These are phyloP conservation scores for Origma solitaria DNA, from an alignment of 2,113 vertebrate species.

Conservation along the genomic window DNA sequence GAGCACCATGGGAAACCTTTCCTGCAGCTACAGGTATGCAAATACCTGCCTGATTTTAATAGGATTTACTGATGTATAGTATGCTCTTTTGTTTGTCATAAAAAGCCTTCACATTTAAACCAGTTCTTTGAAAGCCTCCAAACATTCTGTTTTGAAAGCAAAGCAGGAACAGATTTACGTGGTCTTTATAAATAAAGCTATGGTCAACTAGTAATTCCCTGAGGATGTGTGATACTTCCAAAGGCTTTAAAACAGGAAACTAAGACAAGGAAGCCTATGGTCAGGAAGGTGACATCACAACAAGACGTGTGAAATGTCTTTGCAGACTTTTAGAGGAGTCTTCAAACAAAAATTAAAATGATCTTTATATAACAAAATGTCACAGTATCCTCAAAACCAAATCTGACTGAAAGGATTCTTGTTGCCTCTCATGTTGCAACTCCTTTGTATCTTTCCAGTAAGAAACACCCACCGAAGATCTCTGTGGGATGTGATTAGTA, in stretches of 20 bases:
- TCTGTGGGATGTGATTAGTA: background rate
- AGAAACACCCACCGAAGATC: background rate
- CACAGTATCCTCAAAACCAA: background rate
- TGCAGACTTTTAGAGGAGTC: background rate
- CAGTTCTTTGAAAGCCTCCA: background rate
- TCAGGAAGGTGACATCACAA: background rate
- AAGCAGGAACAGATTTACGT: background rate
- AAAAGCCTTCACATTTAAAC: background rate
- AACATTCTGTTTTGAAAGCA: background rate
- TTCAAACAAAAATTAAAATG: background rate
- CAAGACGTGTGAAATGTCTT: background rate
- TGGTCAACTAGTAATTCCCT: background rate
- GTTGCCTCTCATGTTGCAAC: rapidly evolving
- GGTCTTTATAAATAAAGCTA: background rate
- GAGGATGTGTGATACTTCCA: background rate
- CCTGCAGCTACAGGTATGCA: background rate
- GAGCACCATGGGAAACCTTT: background rate
- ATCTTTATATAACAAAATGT: background rate
- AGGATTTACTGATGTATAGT: background rate
- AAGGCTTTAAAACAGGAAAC: background rate
- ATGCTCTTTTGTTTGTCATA: background rate
- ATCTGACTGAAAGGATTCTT: background rate
- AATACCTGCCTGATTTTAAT: background rate
- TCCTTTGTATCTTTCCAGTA: background rate
- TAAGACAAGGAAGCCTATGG: background rate